Percentiles rank a stretch among this genome's conserved stretches.
Evolutionary conservation across 2,888 invertebrate genomes (phyloP).

Genomic region (Pteria penguin): DNA sequence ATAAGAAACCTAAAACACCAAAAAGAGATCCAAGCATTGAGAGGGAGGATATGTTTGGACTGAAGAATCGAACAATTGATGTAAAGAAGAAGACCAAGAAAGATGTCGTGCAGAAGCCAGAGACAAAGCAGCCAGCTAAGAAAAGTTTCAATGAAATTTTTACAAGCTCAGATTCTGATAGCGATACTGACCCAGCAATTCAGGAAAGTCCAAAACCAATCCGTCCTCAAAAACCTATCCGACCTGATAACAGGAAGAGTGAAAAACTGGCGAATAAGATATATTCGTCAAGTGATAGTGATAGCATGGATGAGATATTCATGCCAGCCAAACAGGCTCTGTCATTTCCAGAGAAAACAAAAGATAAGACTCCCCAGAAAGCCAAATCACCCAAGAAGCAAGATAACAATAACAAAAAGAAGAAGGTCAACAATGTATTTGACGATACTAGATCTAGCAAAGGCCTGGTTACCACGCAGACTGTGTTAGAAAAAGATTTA

Average conservation of each 20-base stretch:
- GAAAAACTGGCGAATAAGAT: background rate
- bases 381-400: constrained; percentile 29
- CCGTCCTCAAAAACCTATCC: background rate
- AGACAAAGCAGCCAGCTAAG: background rate
- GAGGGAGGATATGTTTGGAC: constrained; percentile 48
- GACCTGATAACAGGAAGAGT: background rate
- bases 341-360: constrained; percentile 44
- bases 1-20: constrained; percentile 45
- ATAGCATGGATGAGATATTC: constrained; percentile 9
- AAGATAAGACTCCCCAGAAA: constrained; percentile 35
- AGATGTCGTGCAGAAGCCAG: background rate
- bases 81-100: constrained; percentile 19
- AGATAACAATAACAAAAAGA: constrained; percentile 30
- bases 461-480: constrained; percentile 16
- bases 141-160: background rate
- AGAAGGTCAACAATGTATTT: background rate
- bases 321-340: constrained; percentile 44
- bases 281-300: background rate
- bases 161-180: constrained; percentile 8
- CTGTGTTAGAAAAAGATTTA: constrained; percentile 26
- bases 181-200: constrained; percentile 1
- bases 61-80: constrained; percentile 2
- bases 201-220: constrained; percentile 10
- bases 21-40: constrained; percentile 48
- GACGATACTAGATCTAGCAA: constrained; percentile 1